These are phyloP conservation scores for Chunga burmeisteri DNA, from an alignment of 2,113 vertebrate genomes.

Conservation along the genomic window DNA sequence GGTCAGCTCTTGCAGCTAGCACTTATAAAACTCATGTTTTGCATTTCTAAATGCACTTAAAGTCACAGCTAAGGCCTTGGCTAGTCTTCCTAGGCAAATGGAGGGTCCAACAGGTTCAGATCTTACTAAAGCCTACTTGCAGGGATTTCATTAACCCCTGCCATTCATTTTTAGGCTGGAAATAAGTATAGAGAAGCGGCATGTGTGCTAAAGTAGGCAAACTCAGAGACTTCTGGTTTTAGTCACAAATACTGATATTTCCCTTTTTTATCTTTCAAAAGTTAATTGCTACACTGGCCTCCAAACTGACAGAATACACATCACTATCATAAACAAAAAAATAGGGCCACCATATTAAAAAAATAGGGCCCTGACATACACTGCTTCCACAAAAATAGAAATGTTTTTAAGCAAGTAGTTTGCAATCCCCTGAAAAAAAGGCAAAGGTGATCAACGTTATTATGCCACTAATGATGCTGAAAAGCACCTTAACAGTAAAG, in stretches of 20 bases:
- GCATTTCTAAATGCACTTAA: neutral
- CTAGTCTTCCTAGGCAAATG: neutral
- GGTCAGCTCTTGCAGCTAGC: neutral
- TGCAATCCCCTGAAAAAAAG: neutral
- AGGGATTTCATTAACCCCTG: neutral
- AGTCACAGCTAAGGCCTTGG: neutral
- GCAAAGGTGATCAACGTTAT: neutral
- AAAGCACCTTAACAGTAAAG: neutral
- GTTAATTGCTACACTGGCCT: neutral
- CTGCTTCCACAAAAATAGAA: neutral
- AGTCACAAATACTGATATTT: neutral
- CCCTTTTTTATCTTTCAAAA: neutral
- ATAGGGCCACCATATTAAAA: neutral
- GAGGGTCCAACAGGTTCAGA: neutral
- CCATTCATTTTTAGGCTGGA: neutral
- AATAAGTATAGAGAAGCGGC: neutral
- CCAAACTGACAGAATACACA: neutral
- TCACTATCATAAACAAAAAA: neutral
- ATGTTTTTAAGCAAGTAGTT: neutral
- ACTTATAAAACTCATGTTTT: neutral
- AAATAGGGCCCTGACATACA: neutral
- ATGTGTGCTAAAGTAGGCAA: neutral
- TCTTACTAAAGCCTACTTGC: neutral
- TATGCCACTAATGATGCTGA: neutral
- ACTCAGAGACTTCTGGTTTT: neutral